Evolutionary conservation across 1,140 invertebrate species (phyloP), one percentile per base, ranked within the genome.

Genomic region (Drosophila saltans): DNA sequence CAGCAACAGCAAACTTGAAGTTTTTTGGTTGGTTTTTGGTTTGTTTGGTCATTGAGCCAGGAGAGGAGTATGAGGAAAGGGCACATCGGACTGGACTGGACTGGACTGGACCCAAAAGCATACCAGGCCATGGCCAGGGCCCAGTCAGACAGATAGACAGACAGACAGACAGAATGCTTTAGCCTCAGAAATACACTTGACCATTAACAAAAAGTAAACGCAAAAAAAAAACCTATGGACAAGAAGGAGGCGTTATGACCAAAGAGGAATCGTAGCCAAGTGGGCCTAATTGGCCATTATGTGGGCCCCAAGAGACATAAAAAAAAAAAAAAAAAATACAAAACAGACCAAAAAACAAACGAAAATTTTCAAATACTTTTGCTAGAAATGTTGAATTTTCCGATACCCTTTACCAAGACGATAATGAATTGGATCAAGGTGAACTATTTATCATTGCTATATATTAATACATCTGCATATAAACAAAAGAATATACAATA

Each of bases 231-330:
- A 16, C 30, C 30, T n/a, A 55, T 55, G 21, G 16, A 40, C 36
- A 36, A 11, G 30, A 65, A 69, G 45, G 43, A 41, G 24, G 55
- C 26, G 59, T 58, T 67, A 71, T 56, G 60, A 43, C 40, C 62
- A 68, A 26, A 11, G 41, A 36, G n/a, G 24, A 52, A 10, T 52
- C 45, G 45, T 52, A 52, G 45, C 68, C 75, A 88, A 88, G 83
- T 88, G 80, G 76, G 62, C 80, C 81, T 88, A 88, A 86, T 86
- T 82, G 83, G 76, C 66, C 83, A 80, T 86, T 88, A 86, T 80
- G 73, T 77, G 71, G 83, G 76, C 76, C 83, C 21, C 24, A 52
- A 52, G 45, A 52, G 45, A 52, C 45, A 52, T 66, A 69, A 73
- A 77, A 68, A 72, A 76, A 52, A 62, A 69, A 73, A 77, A 65